Conservation (phyloP, 2,797 vertebrate species). For the Heliangelus exortis region DNA sequence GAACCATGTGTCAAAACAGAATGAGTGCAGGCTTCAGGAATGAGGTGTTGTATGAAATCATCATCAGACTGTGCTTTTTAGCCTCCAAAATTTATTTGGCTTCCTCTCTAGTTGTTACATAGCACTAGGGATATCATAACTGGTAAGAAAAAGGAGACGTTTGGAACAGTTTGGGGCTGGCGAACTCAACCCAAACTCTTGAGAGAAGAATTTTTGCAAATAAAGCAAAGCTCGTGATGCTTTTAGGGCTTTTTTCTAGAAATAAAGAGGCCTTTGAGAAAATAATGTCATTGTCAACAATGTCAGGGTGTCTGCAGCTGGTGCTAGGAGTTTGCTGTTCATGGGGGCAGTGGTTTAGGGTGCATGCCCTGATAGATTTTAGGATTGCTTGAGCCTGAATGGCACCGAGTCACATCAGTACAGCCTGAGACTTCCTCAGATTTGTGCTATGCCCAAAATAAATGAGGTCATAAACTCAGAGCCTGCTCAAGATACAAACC, state of each 20-base stretch:
- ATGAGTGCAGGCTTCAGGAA: neutral
- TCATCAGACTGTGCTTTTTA: neutral
- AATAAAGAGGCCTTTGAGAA: neutral
- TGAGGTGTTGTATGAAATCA: neutral
- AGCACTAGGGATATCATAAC: neutral
- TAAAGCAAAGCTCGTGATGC: neutral
- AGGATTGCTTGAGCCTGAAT: neutral
- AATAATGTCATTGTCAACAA: neutral
- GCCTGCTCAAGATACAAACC: neutral
- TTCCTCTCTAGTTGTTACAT: neutral
- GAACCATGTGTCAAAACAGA: accelerated
- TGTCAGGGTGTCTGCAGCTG: neutral
- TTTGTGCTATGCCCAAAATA: neutral
- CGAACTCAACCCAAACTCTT: neutral
- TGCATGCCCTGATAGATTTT: accelerated
- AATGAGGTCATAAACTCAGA: neutral
- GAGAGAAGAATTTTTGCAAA: neutral
- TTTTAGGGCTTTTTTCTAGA: neutral
- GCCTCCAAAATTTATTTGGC: neutral
- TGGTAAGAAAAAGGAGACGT: neutral
- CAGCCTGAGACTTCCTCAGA: neutral
- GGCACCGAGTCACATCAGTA: neutral
- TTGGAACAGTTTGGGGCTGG: neutral
- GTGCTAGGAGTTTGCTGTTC: neutral
- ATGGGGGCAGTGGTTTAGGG: neutral